Evolutionary conservation across 1,140 invertebrate species (phyloP).

Genomic region (Papilio aristodemus): DNA sequence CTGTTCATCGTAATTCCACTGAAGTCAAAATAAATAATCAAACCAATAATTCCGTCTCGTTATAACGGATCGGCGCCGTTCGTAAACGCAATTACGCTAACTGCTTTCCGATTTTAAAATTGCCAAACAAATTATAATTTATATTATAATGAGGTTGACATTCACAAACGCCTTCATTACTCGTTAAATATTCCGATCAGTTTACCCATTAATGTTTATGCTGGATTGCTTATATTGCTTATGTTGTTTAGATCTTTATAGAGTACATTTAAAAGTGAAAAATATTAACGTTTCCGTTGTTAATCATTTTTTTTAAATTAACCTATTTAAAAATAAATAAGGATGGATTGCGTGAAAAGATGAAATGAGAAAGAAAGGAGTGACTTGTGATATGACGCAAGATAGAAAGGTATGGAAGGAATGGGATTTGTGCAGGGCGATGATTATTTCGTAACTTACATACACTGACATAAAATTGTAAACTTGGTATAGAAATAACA

Average conservation of each 20-base stretch:
- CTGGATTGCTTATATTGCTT: background rate
- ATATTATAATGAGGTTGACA: constrained; percentile 24
- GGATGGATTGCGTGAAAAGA: no score
- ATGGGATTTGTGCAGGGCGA: no score
- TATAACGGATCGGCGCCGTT: constrained; percentile 12
- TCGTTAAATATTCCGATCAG: background rate
- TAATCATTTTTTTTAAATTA: no score
- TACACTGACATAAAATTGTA: no score
- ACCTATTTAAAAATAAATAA: no score
- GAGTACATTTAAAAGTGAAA: no score
- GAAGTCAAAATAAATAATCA: background rate
- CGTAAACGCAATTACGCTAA: constrained; percentile 28
- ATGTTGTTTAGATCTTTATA: background rate
- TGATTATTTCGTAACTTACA: no score
- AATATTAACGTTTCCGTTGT: no score
- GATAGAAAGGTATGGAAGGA: no score
- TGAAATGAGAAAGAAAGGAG: no score
- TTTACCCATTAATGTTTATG: background rate
- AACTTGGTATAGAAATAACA: no score
- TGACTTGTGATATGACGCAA: no score
- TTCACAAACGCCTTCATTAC: constrained; percentile 12
- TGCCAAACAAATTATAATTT: constrained; percentile 21
- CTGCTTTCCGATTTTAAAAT: constrained; percentile 34
- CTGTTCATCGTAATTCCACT: background rate
- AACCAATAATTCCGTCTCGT: constrained; percentile 26